phyloP scores from a whole-genome alignment of 2,113 vertebrate species.

The Poeciliopsis occidentalis region DNA sequence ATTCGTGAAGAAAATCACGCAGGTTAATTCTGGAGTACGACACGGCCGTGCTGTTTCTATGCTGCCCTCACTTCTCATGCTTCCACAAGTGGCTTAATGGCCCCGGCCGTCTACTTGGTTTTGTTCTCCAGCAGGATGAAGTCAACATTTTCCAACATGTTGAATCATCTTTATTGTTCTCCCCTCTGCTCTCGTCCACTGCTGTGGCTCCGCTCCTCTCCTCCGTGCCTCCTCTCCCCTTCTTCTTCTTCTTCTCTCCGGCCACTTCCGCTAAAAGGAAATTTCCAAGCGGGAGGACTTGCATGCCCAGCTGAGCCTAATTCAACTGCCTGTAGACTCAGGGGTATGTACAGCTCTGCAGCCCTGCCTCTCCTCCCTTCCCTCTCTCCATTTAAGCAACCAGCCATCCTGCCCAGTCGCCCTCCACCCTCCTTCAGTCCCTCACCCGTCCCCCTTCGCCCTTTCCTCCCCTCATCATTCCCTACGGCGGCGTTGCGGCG shows the following conservation, averaged over 20 bases:
- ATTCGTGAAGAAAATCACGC: neutral
- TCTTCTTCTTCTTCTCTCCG: constrained; percentile 42
- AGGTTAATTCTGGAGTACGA: constrained; percentile 10
- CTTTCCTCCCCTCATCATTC: constrained; percentile 18
- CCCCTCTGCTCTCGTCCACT: constrained; percentile 52
- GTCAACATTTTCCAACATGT: constrained; percentile 32
- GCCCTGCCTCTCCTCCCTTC: constrained; percentile 49
- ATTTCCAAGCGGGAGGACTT: constrained; percentile 94
- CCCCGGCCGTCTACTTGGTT: constrained; percentile 26
- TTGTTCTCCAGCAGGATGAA: constrained; percentile 52
- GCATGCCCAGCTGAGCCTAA: constrained; percentile 96
- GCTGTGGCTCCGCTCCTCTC: constrained; percentile 45
- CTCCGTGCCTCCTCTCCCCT: constrained; percentile 52
- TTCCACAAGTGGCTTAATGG: constrained; percentile 14
- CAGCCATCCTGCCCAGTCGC: constrained; percentile 7
- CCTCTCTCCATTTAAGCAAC: constrained; percentile 13
- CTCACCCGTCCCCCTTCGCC: neutral
- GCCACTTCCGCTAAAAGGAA: constrained; percentile 90
- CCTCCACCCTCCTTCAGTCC: neutral
- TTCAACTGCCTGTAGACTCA: constrained; percentile 97
- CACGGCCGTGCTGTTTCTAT: constrained; percentile 17
- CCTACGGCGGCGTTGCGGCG: constrained; percentile 20
- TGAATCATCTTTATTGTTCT: constrained; percentile 43
- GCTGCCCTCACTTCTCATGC: constrained; percentile 27
- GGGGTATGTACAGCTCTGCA: constrained; percentile 89